Conservation (phyloP, 1,140 invertebrate genomes). For the Bombus superbus region DNA sequence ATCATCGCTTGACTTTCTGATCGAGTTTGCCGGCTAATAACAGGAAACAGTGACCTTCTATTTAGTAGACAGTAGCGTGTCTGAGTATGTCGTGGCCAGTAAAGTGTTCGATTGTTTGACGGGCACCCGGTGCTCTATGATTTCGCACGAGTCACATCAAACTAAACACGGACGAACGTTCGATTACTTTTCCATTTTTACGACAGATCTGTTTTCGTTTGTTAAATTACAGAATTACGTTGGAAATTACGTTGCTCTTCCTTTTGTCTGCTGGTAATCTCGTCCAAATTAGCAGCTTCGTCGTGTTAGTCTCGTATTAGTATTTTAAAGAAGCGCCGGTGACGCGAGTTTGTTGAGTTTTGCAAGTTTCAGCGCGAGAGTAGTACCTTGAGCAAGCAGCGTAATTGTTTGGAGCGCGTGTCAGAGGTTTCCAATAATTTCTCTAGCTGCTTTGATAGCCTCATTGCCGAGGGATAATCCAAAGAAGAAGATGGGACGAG, state of each 20-base stretch:
- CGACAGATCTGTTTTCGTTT: background rate
- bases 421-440: background rate
- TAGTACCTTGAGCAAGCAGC: background rate
- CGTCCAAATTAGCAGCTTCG: background rate
- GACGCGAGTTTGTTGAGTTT: background rate
- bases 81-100: conserved; percentile 26
- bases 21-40: conserved; percentile 46
- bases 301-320: background rate
- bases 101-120: conserved; percentile 29
- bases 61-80: conserved; percentile 10
- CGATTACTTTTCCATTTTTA: background rate
- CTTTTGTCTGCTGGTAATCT: background rate
- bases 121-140: background rate
- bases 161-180: background rate
- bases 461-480: background rate
- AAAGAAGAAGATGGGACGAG: conserved; percentile 7
- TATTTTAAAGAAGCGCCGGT: background rate
- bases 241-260: background rate
- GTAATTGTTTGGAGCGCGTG: background rate
- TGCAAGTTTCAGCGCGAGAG: accelerated
- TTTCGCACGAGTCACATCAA: background rate
- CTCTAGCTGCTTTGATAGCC: background rate
- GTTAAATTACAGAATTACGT: background rate
- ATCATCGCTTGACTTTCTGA: conserved; percentile 50
- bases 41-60: conserved; percentile 52